Evolutionary conservation across 2,888 invertebrate genomes (phyloP).

Genomic region (Cerastoderma edule): DNA sequence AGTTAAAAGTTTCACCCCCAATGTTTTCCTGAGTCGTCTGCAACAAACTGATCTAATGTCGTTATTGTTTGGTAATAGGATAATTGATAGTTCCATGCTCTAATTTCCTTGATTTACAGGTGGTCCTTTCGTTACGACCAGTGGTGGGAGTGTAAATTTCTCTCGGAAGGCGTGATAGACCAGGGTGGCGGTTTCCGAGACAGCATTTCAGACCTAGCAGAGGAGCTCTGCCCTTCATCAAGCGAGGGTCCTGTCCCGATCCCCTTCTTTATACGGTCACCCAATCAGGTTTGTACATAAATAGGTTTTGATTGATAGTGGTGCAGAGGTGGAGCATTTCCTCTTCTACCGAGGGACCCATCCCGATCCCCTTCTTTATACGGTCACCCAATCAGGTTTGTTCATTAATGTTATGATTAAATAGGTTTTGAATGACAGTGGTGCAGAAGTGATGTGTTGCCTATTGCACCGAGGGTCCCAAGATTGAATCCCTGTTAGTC

Average conservation of each 20-base stretch:
- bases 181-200: conserved; percentile 84
- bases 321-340: too few species aligned
- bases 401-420: too few species aligned
- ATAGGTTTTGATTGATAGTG: too few species aligned
- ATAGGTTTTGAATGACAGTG: too few species aligned
- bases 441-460: too few species aligned
- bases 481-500: too few species aligned
- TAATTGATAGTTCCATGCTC: too few species aligned
- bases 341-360: conserved; percentile 71
- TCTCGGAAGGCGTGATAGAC: conserved; percentile 83
- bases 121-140: conserved; percentile 82
- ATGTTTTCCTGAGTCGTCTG: too few species aligned
- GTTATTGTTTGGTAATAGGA: too few species aligned
- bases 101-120: conserved; percentile 55
- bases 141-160: conserved; percentile 84
- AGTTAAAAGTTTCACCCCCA: too few species aligned
- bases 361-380: conserved; percentile 82
- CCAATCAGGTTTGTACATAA: conserved; percentile 80
- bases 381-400: conserved; percentile 82
- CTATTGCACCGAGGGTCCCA: conserved; percentile 70
- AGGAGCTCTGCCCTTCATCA: conserved; percentile 82
- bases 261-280: conserved; percentile 82
- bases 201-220: conserved; percentile 83
- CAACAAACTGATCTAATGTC: too few species aligned
- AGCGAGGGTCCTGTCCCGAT: conserved; percentile 77